Percentiles rank a stretch among this genome's conserved stretches.
Conservation (phyloP, 2,113 vertebrate genomes). For the Phasianus colchicus region DNA sequence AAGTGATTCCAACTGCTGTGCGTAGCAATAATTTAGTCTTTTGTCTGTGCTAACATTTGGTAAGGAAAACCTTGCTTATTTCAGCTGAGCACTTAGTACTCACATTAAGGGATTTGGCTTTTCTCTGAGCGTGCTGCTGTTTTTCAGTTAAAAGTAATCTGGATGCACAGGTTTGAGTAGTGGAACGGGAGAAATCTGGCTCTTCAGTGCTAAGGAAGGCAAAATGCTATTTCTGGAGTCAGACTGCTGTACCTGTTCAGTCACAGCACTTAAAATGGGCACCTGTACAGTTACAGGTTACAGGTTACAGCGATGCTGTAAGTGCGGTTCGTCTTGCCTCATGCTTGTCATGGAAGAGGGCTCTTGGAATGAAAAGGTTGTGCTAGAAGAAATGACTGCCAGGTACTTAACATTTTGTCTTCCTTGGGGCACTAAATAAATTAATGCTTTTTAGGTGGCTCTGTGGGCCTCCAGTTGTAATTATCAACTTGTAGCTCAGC, state of each 20-base stretch:
- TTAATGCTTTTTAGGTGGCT: not conserved
- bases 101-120: not conserved
- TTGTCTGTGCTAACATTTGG: not conserved
- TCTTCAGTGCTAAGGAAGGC: not conserved
- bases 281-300: no score
- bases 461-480: not conserved
- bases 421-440: not conserved
- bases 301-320: not conserved
- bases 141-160: not conserved
- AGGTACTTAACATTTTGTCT: not conserved
- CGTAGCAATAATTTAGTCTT: slow-evolving; percentile 3
- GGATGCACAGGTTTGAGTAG: not conserved
- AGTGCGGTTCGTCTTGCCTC: not conserved
- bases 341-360: not conserved
- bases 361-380: not conserved
- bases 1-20: not conserved
- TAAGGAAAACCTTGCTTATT: not conserved
- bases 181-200: not conserved
- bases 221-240: not conserved
- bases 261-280: not conserved
- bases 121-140: not conserved
- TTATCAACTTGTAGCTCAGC: not conserved
- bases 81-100: not conserved
- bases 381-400: not conserved
- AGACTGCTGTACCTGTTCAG: not conserved